Evolutionary conservation across 2,888 invertebrate genomes (phyloP).

Genomic region (Coenonympha glycerion): DNA sequence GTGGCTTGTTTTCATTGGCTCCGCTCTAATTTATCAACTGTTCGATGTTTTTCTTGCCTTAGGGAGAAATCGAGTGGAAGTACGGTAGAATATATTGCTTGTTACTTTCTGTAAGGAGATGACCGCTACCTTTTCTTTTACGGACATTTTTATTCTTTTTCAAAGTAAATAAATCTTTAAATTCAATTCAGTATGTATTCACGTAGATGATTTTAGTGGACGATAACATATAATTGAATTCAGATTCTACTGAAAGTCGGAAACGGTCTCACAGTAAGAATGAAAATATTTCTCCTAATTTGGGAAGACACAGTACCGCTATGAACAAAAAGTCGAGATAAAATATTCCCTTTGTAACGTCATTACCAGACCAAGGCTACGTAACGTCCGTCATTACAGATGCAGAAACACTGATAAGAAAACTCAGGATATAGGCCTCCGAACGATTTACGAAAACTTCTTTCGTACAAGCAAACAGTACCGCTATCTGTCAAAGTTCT

Average conservation of each 20-base stretch:
- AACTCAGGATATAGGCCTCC: no score
- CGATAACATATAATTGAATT: background rate
- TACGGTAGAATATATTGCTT: background rate
- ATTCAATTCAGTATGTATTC: background rate
- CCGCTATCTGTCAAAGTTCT: no score
- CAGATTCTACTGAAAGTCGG: background rate
- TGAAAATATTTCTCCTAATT: conserved; percentile 23
- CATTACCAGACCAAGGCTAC: conserved; percentile 28
- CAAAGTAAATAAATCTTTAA: background rate
- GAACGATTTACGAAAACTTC: no score
- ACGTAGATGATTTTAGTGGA: background rate
- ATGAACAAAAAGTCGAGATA: conserved; percentile 28
- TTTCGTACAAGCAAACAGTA: no score
- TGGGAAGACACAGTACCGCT: conserved; percentile 20
- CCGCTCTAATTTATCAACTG: conserved; percentile 22
- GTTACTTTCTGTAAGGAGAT: background rate
- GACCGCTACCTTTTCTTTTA: background rate
- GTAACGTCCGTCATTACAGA: conserved; percentile 27
- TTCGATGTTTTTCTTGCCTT: conserved; percentile 10
- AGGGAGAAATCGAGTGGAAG: background rate
- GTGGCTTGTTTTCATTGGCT: conserved; percentile 24
- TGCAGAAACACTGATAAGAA: no score
- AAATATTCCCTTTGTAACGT: conserved; percentile 31
- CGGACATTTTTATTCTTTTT: background rate
- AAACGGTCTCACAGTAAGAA: conserved; percentile 9